Percentiles rank a stretch among this genome's conserved stretches.
phyloP scores from a whole-genome alignment of 2,888 invertebrate genomes.

The Clistopyga incitator region DNA sequence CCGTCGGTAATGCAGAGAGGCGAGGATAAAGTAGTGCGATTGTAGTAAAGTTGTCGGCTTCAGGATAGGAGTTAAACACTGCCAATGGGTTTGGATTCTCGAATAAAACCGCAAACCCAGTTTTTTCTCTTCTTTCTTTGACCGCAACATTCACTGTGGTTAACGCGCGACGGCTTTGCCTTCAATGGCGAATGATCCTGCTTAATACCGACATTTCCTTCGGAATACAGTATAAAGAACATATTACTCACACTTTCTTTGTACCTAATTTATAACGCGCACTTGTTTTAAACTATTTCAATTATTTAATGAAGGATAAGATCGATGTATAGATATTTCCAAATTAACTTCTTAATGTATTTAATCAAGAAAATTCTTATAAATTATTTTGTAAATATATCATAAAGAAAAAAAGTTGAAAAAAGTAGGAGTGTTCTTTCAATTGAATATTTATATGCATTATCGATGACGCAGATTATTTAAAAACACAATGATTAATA shows the following conservation, averaged over 20 bases:
- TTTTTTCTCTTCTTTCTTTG: not conserved
- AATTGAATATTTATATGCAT: no score
- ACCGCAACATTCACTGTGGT: not conserved
- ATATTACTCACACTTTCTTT: not conserved
- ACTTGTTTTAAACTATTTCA: not conserved
- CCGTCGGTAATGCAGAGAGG: conserved; percentile 23
- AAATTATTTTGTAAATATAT: no score
- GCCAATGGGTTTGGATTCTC: conserved; percentile 11
- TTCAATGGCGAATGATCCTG: conserved; percentile 7
- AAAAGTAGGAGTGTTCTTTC: no score
- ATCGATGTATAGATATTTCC: not conserved
- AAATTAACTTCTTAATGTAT: no score
- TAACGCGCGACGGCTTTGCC: not conserved
- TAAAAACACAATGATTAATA: no score
- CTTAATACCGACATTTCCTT: not conserved
- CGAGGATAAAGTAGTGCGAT: conserved; percentile 30
- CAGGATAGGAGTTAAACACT: not conserved
- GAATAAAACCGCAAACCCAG: conserved; percentile 11
- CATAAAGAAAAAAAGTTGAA: no score
- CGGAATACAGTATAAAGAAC: not conserved
- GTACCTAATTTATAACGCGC: not conserved
- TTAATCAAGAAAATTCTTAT: no score
- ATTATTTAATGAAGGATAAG: not conserved
- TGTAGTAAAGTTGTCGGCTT: conserved; percentile 17
- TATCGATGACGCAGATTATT: no score